These are phyloP conservation scores for Tetragnatha versicolor DNA, from an alignment of 1,140 invertebrate genomes.

Conservation along the genomic window DNA sequence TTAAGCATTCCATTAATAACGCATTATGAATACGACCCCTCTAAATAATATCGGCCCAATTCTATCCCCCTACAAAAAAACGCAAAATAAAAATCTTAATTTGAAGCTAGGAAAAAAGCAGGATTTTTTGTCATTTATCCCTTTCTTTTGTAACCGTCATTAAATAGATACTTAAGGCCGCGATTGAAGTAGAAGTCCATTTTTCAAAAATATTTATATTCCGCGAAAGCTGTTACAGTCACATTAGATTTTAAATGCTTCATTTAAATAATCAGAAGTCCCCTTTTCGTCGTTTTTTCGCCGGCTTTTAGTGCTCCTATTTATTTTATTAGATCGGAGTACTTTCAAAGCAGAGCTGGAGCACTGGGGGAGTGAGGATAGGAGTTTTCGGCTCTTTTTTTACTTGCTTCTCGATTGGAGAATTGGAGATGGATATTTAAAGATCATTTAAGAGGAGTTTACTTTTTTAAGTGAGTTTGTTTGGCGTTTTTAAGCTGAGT, in stretches of 20 bases:
- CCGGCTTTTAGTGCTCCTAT: constrained; percentile 19
- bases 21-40: constrained; percentile 49
- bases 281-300: not conserved
- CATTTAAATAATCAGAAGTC: constrained; percentile 53
- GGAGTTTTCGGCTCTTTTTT: too few species aligned
- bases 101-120: constrained; percentile 8
- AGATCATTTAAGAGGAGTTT: too few species aligned
- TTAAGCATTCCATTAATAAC: not conserved
- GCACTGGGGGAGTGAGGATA: too few species aligned
- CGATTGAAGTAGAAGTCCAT: constrained; percentile 48
- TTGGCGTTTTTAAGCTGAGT: too few species aligned
- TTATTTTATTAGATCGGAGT: constrained; percentile 48
- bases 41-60: not conserved
- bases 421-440: too few species aligned
- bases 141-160: constrained; percentile 51
- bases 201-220: constrained; percentile 55
- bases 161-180: constrained; percentile 51
- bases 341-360: too few species aligned
- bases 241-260: constrained; percentile 52
- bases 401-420: too few species aligned
- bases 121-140: constrained; percentile 42
- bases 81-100: constrained; percentile 46
- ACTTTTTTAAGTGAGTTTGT: too few species aligned
- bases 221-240: constrained; percentile 47
- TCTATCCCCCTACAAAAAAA: not conserved